These are phyloP conservation scores for Eucera pruinosa DNA, from an alignment of 2,888 invertebrate genomes.

Conservation along the genomic window DNA sequence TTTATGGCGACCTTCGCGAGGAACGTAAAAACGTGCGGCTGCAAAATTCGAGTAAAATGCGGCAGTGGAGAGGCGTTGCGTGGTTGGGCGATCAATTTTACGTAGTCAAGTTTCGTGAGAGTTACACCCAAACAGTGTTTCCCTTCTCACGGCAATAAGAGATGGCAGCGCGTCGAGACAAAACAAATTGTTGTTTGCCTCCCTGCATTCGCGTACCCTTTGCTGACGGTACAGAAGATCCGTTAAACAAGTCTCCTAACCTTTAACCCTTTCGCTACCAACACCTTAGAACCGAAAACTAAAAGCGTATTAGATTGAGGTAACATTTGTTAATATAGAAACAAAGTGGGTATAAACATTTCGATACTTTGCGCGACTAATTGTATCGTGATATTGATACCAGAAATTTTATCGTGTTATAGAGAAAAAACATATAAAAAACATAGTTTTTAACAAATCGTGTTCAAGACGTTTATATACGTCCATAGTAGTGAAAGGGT, in stretches of 20 bases:
- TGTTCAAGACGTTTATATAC: too few relatives aligned
- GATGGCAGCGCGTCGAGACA: slow-evolving; percentile 26
- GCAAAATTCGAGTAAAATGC: neutral
- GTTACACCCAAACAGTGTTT: slow-evolving; percentile 8
- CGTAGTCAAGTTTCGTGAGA: slow-evolving; percentile 16
- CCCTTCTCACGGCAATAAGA: slow-evolving; percentile 67
- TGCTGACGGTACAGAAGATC: neutral
- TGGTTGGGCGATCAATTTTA: neutral
- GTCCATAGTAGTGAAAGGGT: too few relatives aligned
- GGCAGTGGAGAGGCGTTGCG: neutral
- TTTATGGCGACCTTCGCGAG: neutral
- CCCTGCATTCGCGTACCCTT: neutral
- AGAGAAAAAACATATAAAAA: too few relatives aligned
- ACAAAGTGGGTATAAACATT: too few relatives aligned
- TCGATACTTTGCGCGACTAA: too few relatives aligned
- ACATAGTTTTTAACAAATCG: too few relatives aligned
- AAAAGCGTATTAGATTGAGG: too few relatives aligned
- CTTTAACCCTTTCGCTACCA: too few relatives aligned
- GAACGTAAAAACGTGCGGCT: neutral
- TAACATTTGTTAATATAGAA: too few relatives aligned
- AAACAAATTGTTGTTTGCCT: slow-evolving; percentile 42
- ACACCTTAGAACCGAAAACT: too few relatives aligned
- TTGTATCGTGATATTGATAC: too few relatives aligned
- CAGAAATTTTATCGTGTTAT: too few relatives aligned
- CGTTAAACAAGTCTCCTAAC: neutral